A percentile compares a stretch with the other conserved stretches of the same genome.
Conservation (phyloP, 2,113 vertebrate species). For the Anhinga rufa region DNA sequence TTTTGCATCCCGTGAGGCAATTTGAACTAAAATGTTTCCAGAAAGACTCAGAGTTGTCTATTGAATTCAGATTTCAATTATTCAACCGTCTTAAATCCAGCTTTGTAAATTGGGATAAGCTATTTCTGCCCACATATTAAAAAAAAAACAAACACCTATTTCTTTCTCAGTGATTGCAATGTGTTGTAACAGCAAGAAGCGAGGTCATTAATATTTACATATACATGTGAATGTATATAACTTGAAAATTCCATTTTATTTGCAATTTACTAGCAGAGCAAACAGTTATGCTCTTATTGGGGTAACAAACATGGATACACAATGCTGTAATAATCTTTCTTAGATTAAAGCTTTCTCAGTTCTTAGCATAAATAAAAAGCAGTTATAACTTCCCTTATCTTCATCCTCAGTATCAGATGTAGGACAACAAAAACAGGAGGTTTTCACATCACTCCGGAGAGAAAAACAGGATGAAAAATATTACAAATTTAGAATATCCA, state of each 20-base stretch:
- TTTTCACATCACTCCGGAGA: background rate
- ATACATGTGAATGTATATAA: background rate
- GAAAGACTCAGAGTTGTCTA: background rate
- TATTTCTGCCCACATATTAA: background rate
- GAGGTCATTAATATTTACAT: background rate
- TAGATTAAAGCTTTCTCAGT: background rate
- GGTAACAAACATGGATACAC: background rate
- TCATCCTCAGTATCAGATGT: background rate
- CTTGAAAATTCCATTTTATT: conserved; percentile 16
- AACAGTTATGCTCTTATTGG: background rate
- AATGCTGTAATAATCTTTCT: background rate
- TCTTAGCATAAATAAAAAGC: background rate
- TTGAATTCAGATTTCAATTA: conserved; percentile 10
- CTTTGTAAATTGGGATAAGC: conserved; percentile 1
- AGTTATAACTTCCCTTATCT: background rate
- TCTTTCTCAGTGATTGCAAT: conserved; percentile 5
- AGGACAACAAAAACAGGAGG: background rate
- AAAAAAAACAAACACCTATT: background rate
- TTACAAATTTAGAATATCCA: background rate
- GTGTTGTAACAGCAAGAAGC: background rate
- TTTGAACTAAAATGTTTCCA: conserved; percentile 2
- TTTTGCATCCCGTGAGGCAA: background rate
- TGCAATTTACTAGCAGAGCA: conserved; percentile 6
- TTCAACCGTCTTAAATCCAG: conserved; percentile 13
- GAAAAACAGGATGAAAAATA: background rate